These are phyloP conservation scores for Micrasema minimum DNA, from an alignment of 1,140 invertebrate genomes.

Conservation along the genomic window DNA sequence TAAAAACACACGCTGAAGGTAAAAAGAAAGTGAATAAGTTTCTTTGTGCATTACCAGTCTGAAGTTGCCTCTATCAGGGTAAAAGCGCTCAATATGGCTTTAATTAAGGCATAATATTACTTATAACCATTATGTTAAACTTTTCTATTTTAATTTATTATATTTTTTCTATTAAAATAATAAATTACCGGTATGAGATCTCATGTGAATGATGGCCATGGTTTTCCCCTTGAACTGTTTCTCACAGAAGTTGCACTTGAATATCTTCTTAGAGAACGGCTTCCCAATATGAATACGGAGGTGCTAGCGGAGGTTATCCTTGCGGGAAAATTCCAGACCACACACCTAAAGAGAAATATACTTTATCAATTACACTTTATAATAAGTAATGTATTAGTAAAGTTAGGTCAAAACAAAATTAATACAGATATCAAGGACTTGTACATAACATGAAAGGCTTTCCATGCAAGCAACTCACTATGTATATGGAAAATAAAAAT, in stretches of 20 bases:
- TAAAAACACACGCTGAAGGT: background rate
- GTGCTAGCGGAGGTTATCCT: slow-evolving; percentile 82
- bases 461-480: background rate
- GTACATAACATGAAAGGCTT: background rate
- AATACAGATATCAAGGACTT: background rate
- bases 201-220: slow-evolving; percentile 74
- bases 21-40: too few relatives aligned
- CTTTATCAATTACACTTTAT: background rate
- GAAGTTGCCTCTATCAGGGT: too few relatives aligned
- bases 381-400: background rate
- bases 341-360: slow-evolving; percentile 69
- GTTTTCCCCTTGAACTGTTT: slow-evolving; percentile 79
- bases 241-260: slow-evolving; percentile 64
- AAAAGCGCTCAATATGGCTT: too few relatives aligned
- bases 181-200: slow-evolving; percentile 79
- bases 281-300: slow-evolving; percentile 77
- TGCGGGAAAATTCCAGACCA: slow-evolving; percentile 76
- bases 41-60: too few relatives aligned
- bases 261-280: slow-evolving; percentile 69
- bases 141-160: too few relatives aligned
- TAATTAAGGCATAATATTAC: too few relatives aligned
- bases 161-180: too few relatives aligned
- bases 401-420: background rate
- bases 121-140: too few relatives aligned
- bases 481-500: background rate